phyloP scores from a whole-genome alignment of 1,140 invertebrate genomes.

The Cotesia typhae region DNA sequence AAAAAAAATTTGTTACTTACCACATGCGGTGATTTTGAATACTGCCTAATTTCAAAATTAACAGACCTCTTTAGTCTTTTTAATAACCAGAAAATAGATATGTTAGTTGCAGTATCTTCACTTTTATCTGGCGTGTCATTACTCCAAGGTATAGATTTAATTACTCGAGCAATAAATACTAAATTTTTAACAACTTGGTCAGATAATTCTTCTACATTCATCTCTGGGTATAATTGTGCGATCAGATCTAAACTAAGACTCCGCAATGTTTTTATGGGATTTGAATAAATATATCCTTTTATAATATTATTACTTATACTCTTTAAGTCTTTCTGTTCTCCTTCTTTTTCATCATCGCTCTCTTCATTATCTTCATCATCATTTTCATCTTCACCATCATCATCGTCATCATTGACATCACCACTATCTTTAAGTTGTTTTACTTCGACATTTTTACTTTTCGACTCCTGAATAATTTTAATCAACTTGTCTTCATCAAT shows the following conservation, averaged over 20 bases:
- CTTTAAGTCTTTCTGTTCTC: slow-evolving; percentile 30
- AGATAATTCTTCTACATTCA: slow-evolving; percentile 68
- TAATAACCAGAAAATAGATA: slow-evolving; percentile 73
- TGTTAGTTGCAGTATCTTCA: slow-evolving; percentile 57
- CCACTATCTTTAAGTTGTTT: background rate
- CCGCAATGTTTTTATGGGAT: slow-evolving; percentile 70
- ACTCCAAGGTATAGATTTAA: slow-evolving; percentile 63
- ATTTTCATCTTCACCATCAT: slow-evolving; percentile 17
- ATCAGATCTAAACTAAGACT: slow-evolving; percentile 77
- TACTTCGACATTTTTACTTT: background rate
- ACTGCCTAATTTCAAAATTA: slow-evolving; percentile 76
- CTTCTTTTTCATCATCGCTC: slow-evolving; percentile 10
- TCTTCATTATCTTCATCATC: background rate
- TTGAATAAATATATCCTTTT: slow-evolving; percentile 70
- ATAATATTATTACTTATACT: background rate
- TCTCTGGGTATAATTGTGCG: slow-evolving; percentile 74
- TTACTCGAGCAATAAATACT: slow-evolving; percentile 73
- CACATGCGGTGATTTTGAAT: slow-evolving; percentile 67
- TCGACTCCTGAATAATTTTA: slow-evolving; percentile 44
- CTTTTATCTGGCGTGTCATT: slow-evolving; percentile 45
- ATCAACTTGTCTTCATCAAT: slow-evolving; percentile 72
- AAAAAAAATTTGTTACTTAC: slow-evolving; percentile 60
- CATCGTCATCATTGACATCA: background rate
- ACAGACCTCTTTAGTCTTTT: slow-evolving; percentile 74
- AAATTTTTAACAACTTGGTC: slow-evolving; percentile 79